Evolutionary conservation across 2,888 invertebrate species (phyloP).

Genomic region (Sthenelais limicola): DNA sequence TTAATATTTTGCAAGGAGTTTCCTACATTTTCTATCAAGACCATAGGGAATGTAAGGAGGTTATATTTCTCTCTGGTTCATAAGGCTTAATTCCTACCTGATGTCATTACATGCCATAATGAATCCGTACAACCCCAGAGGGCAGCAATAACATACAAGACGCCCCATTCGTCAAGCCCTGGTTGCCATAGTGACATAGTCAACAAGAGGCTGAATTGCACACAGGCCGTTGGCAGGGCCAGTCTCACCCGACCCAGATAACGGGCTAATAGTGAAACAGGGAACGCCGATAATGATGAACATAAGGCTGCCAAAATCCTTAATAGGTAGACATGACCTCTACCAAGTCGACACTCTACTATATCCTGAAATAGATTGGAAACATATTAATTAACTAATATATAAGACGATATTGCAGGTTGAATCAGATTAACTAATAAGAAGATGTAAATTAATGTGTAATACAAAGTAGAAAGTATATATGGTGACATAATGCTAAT

Average conservation of each 20-base stretch:
- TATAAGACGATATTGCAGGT: no score
- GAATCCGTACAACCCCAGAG: constrained; percentile 16
- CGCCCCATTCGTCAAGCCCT: constrained; percentile 13
- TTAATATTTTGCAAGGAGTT: no score
- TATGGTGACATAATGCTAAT: no score
- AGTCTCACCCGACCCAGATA: background rate
- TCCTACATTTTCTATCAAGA: no score
- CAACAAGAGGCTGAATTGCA: constrained; percentile 3
- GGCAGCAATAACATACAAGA: background rate
- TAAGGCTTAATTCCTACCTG: background rate
- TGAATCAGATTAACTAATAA: no score
- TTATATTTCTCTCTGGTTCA: no score
- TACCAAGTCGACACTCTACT: constrained; percentile 7
- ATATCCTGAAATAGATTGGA: constrained; percentile 1
- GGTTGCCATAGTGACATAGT: constrained; percentile 23
- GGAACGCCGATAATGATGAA: background rate
- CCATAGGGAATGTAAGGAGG: no score
- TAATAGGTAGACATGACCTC: background rate
- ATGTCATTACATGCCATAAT: background rate
- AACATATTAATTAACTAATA: no score
- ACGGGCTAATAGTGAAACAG: constrained; percentile 4
- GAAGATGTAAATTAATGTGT: no score
- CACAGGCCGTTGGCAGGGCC: background rate
- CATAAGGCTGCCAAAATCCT: background rate
- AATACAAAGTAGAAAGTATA: no score